Base-by-base conservation (phyloP, 2,797 vertebrate genomes). In the Acanthurus leucopareius region DNA sequence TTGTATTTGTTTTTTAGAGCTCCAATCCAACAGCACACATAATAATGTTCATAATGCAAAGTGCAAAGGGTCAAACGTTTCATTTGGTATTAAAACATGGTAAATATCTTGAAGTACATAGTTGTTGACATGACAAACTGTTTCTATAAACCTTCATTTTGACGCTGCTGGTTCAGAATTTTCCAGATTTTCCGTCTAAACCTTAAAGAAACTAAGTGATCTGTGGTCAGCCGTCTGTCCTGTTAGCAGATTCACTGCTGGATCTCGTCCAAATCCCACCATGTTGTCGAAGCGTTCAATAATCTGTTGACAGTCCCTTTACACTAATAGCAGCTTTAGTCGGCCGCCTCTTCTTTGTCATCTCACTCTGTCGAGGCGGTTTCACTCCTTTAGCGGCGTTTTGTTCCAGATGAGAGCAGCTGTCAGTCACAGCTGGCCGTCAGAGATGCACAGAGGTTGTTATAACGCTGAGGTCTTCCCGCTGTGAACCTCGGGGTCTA, bases 361-460 rank as follows among this genome's bases (percentile, higher is more conserved):
- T 69, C 71, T 77, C 72, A 69, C 52, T 22, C 52, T 10, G 59
- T 22, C 20, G 67, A 73, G 20, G 48, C 44, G 0, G 56, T 62
- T 45, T 59, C 13, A 64, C 71, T 16, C 38, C 52, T 60, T 63
- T 11, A 44, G 77, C 5, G 10, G 65, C 25, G 13, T 72, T 82
- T 74, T 72, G 71, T 79, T 83, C 69, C 76, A 59, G 49, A 60
- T 54, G 82, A 77, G 69, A 45, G 61, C 49, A 60, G 73, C 80
- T 85, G 82, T 73, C 86, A 78, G 66, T 80, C 83, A 79, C 48
- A 67, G 72, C 63, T 45, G 65, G 82, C 11, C 59, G 40, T 59
- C 22, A 2, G 64, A 69, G 75, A 51, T 22, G 10, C 78, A 75
- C 73, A 40, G 63, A 71, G 82, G 73, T 76, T 32, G 52, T 86